Evolutionary conservation across 2,888 invertebrate species (phyloP).

Genomic region (Tetanocera ferruginea): DNA sequence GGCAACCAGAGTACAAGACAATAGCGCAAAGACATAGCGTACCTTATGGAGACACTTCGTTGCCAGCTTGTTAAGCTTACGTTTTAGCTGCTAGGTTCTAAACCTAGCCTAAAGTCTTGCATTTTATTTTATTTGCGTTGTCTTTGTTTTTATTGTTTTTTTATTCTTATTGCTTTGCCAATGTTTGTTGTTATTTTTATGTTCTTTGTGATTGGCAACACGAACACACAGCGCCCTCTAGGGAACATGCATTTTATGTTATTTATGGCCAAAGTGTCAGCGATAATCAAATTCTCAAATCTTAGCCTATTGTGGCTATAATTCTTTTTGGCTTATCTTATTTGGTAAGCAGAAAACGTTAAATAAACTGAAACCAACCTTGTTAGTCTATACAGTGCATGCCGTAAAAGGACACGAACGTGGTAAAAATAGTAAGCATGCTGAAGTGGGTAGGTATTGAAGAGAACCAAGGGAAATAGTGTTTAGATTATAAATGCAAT

Average conservation of each 20-base stretch:
- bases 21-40: not conserved
- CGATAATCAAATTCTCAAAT: slow-evolving; percentile 68
- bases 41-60: not conserved
- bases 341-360: not conserved
- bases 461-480: no score
- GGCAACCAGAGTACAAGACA: no score
- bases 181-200: slow-evolving; percentile 18
- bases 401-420: slow-evolving; percentile 16
- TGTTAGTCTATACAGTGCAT: slow-evolving; percentile 3
- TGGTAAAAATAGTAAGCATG: not conserved
- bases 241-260: slow-evolving; percentile 66
- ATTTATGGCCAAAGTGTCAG: slow-evolving; percentile 70
- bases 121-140: no score
- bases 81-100: slow-evolving; percentile 1
- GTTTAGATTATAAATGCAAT: no score
- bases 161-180: not conserved
- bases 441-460: not conserved
- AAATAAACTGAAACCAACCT: slow-evolving; percentile 8
- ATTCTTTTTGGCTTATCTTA: not conserved
- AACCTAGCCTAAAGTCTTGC: not conserved
- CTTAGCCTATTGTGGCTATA: slow-evolving; percentile 33
- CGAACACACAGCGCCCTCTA: slow-evolving; percentile 52
- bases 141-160: not conserved
- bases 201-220: slow-evolving; percentile 12
- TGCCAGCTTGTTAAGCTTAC: not conserved